Conservation (phyloP, 2,888 invertebrate genomes). For the Sphaerophoria taeniata region DNA sequence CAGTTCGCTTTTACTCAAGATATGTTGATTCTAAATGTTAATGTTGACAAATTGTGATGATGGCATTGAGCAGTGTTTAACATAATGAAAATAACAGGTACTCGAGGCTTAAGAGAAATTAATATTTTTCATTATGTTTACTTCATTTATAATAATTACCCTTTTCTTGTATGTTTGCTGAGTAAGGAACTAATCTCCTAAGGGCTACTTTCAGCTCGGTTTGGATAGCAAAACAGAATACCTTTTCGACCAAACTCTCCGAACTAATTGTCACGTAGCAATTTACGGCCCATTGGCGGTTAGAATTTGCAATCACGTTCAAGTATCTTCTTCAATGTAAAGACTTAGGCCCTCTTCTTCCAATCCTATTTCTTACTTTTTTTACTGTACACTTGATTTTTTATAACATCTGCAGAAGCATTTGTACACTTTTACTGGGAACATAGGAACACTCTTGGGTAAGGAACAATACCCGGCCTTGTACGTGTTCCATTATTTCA, state of each 20-base stretch:
- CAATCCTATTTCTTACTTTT: slow-evolving; percentile 23
- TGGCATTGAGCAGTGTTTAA: too few relatives aligned
- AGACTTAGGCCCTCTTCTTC: slow-evolving; percentile 30
- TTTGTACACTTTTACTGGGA: slow-evolving; percentile 9
- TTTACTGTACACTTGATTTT: slow-evolving; percentile 43
- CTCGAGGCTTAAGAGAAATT: too few relatives aligned
- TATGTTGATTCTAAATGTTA: too few relatives aligned
- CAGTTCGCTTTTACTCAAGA: too few relatives aligned
- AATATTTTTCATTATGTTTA: slow-evolving; percentile 1
- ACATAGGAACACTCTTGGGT: slow-evolving; percentile 8
- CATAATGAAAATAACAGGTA: too few relatives aligned
- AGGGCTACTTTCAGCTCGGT: slow-evolving; percentile 6
- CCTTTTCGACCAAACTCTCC: slow-evolving; percentile 22
- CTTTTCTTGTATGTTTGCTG: slow-evolving; percentile 27
- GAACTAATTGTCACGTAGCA: slow-evolving; percentile 79
- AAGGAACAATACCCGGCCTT: slow-evolving; percentile 44
- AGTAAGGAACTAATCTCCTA: slow-evolving; percentile 53
- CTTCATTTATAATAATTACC: slow-evolving; percentile 57
- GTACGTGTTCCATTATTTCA: slow-evolving; percentile 68
- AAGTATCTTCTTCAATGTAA: slow-evolving; percentile 68
- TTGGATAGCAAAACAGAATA: slow-evolving; percentile 12
- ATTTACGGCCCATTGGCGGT: slow-evolving; percentile 83
- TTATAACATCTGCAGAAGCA: slow-evolving; percentile 39
- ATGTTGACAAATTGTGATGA: too few relatives aligned
- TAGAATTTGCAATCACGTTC: slow-evolving; percentile 82